Base-by-base conservation (phyloP, 2,888 invertebrate species). In the Leptopterna dolabrata region DNA sequence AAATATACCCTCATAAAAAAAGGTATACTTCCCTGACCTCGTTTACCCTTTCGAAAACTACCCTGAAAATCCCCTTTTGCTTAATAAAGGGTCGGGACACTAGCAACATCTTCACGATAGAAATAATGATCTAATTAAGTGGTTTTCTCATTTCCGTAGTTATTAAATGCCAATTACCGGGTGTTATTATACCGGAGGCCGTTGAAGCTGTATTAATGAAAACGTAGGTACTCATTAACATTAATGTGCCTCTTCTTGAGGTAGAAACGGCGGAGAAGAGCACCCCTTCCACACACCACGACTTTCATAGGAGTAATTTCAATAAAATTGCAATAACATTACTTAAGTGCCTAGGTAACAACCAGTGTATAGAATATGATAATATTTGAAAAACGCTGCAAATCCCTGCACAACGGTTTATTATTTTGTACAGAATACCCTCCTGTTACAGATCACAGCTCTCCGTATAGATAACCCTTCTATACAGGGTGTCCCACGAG, bases 71-170 rank as follows among this genome's bases (percentile, higher is more conserved):
- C 41, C 63, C 41, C 41, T 73, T 73, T 73, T 73, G 36, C 73
- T 41, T 73, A 73, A 73, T 73, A 73, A 73, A 73, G 36, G 9
- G n/a, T n/a, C 73, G 36, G 30, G 36, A 36, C 73, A 41, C 73
- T 73, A 73, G 36, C 30, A 73, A 41, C 73, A 19, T 73, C 73
- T 73, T 73, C 41, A 36, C 36, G 73, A 73, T 41, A 73, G 41
- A 73, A 73, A 73, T 73, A 73, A 73, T 73, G 73, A 73, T 73
- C 73, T 73, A 73, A 73, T 73, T 73, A 73, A 73, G 73, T 73
- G 73, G 73, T 73, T 73, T 73, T 36, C 73, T 73, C 73, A 73
- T 73, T 73, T 41, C 29, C 63, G 36, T 16, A 73, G 73, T 73
- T 73, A 73, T 73, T 73, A 73, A 73, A 73, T 73, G 73, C 73